Conservation (phyloP, 2,797 vertebrate genomes). For the Limosa lapponica region DNA sequence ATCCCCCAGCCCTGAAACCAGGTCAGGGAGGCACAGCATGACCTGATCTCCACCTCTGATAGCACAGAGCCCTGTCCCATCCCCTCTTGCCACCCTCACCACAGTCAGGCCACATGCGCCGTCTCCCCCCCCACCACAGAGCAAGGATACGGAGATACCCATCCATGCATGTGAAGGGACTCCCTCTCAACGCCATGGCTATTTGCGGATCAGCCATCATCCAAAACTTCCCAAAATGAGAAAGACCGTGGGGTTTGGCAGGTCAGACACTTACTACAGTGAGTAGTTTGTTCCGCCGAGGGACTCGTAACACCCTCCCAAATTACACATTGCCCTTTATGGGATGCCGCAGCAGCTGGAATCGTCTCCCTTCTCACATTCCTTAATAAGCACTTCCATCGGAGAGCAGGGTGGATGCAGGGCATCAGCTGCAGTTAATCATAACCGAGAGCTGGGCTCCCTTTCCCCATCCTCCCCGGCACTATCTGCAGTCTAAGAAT, state of each 20-base stretch:
- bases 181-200: background rate
- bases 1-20: background rate
- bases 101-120: background rate
- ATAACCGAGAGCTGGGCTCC: background rate
- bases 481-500: slow-evolving; percentile 42
- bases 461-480: background rate
- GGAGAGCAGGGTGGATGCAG: slow-evolving; percentile 16
- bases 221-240: slow-evolving; percentile 49
- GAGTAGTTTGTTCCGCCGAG: background rate
- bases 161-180: background rate
- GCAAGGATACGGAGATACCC: background rate
- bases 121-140: fast-evolving
- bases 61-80: background rate
- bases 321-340: slow-evolving; percentile 54
- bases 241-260: background rate
- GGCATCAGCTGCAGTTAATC: slow-evolving; percentile 34
- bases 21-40: slow-evolving; percentile 27
- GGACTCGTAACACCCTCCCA: slow-evolving; percentile 47
- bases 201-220: slow-evolving; percentile 2
- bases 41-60: slow-evolving; percentile 66
- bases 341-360: slow-evolving; percentile 54
- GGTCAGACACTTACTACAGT: slow-evolving; percentile 32
- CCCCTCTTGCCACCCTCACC: background rate
- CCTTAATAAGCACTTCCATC: slow-evolving; percentile 51
- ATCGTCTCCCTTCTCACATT: slow-evolving; percentile 28